phyloP scores from a whole-genome alignment of 2,797 vertebrate species.

The Myripristis jacobus region DNA sequence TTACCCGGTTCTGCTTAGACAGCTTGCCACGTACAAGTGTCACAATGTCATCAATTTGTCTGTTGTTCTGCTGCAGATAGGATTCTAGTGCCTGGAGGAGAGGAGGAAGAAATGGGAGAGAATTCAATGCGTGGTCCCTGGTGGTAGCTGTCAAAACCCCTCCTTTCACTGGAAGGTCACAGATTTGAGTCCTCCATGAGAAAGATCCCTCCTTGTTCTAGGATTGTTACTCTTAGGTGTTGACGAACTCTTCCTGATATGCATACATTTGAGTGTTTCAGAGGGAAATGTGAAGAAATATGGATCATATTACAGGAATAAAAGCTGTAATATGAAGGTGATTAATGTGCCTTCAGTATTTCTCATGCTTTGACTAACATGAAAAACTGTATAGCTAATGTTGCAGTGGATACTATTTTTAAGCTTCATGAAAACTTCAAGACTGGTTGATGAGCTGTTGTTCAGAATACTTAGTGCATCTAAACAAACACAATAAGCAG shows the following conservation, averaged over 20 bases:
- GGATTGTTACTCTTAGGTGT: not conserved
- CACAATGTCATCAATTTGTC: conserved; percentile 91
- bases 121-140: not conserved
- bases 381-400: not conserved
- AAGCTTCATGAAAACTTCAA: not conserved
- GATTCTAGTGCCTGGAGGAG: conserved; percentile 81
- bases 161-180: not conserved
- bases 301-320: too few relatives aligned
- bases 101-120: not conserved
- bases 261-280: not conserved
- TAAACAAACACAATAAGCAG: not conserved
- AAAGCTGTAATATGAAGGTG: not conserved
- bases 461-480: not conserved
- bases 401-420: too few relatives aligned
- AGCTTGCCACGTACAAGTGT: conserved; percentile 89
- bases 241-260: not conserved
- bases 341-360: not conserved
- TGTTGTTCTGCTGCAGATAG: conserved; percentile 87
- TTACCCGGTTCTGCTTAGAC: conserved; percentile 90
- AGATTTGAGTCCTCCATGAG: not conserved
- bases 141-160: not conserved
- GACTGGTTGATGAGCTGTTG: not conserved
- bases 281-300: not conserved
- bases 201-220: too few relatives aligned
- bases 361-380: not conserved